Percentiles rank a stretch among this genome's conserved stretches.
These are phyloP conservation scores for Zaprionus vittiger DNA, from an alignment of 1,140 invertebrate species.

Conservation along the genomic window DNA sequence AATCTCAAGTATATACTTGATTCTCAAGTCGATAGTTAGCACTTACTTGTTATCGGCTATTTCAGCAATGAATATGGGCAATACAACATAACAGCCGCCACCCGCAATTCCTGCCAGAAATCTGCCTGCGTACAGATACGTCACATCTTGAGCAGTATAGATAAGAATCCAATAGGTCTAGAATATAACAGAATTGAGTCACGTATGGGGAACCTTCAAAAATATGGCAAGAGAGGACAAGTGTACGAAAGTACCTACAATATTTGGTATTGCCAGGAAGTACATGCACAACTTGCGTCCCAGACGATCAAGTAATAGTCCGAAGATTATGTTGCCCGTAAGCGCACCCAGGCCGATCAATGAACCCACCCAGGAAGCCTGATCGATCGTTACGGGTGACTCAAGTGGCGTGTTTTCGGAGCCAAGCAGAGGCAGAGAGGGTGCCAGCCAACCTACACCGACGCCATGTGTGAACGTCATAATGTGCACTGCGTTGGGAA, in stretches of 20 bases:
- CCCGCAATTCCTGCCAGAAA: conserved; percentile 82
- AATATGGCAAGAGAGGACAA: background rate
- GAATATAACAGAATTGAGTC: conserved; percentile 28
- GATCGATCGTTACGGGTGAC: conserved; percentile 49
- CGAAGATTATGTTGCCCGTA: conserved; percentile 65
- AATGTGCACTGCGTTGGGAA: conserved; percentile 55
- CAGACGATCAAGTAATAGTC: conserved; percentile 62
- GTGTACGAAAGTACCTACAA: conserved; percentile 38
- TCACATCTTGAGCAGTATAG: conserved; percentile 63
- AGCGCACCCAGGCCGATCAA: conserved; percentile 64
- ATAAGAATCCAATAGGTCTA: conserved; percentile 75
- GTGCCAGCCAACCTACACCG: conserved; percentile 67
- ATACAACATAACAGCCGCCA: conserved; percentile 66
- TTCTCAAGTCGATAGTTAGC: background rate
- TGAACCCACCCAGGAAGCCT: conserved; percentile 75
- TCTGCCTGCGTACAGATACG: conserved; percentile 78
- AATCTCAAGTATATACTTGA: conserved; percentile 15
- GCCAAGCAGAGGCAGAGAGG: conserved; percentile 51
- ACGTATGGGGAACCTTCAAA: conserved; percentile 24
- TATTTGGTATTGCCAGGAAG: conserved; percentile 68
- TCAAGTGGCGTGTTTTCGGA: conserved; percentile 55
- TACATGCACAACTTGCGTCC: conserved; percentile 73
- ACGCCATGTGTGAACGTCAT: conserved; percentile 70
- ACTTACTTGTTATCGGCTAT: conserved; percentile 73
- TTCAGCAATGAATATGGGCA: conserved; percentile 74